Evolutionary conservation across 2,797 vertebrate species (phyloP), one percentile per base, ranked within the genome.

Genomic region (Mormyrus proboscirostris): DNA sequence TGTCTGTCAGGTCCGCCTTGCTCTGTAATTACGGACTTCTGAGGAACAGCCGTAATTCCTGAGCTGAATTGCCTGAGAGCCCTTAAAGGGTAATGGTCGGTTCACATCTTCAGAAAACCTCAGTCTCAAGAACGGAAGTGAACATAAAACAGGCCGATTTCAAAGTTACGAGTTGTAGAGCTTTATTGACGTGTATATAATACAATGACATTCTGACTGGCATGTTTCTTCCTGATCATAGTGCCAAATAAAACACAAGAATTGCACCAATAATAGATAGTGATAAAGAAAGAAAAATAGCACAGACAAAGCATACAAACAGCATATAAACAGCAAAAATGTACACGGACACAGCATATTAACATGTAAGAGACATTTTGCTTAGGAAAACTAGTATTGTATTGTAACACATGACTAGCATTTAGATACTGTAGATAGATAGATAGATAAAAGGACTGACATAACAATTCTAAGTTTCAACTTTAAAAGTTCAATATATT

Each of bases 21-120:
- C 92, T 94, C 94, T 95, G 93, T 96, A 96, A 96, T 96, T 96
- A 95, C 90, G 88, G 89, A 91, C 90, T 92, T 93, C 90, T 50
- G 82, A 84, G 55, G 57, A 49, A 62, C 92, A 89, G 51, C 51
- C 29, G 0, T 38, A 57, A 59, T 59, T 87, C 33, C 33, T 14
- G 33, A 57, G 29, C 16, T 41, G 33, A 38, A 29, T 33, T 38
- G 86, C 86, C 51, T 59, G 19, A 38, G 49, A 55, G 55, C 86
- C 47, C 41, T 82, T 82, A n/a, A 47, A 82, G 69, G 33, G 33
- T 76, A 76, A 76, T 76, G 69, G 69, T 38, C 14, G 29, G 33
- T 76, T 76, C 69, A 76, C 69, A 41, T 38, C 69, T 76, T 76
- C 33, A 76, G 69, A 76, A 76, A 76, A 76, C 33, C 69, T 41